phyloP scores from a whole-genome alignment of 2,888 invertebrate genomes.

The Troides helena region DNA sequence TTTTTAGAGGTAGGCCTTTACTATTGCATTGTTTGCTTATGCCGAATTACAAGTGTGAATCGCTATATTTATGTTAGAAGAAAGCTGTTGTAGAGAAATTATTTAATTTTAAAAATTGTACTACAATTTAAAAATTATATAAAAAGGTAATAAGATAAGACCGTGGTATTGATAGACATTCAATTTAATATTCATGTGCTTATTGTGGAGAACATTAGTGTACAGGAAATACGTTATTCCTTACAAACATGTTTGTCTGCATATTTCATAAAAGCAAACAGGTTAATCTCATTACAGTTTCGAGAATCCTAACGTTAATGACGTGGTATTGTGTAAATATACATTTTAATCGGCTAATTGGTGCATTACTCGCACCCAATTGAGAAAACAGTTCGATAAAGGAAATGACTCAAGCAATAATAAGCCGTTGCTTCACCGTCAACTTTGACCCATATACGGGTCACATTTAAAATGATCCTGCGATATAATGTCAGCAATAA shows the following conservation, averaged over 20 bases:
- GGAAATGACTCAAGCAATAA: conserved; percentile 24
- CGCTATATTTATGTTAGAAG: too few relatives aligned
- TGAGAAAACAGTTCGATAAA: conserved; percentile 18
- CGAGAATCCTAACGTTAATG: not conserved
- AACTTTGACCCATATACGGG: conserved; percentile 13
- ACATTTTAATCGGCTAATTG: not conserved
- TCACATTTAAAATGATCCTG: conserved; percentile 18
- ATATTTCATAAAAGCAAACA: not conserved
- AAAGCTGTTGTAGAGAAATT: too few relatives aligned
- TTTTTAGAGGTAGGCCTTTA: too few relatives aligned
- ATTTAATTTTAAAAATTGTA: too few relatives aligned
- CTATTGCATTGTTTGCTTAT: too few relatives aligned
- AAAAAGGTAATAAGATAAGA: too few relatives aligned
- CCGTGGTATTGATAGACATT: too few relatives aligned
- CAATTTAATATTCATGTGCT: too few relatives aligned
- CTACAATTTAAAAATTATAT: too few relatives aligned
- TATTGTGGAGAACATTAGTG: too few relatives aligned
- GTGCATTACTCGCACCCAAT: conserved; percentile 16
- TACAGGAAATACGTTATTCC: not conserved
- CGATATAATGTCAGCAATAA: conserved; percentile 9
- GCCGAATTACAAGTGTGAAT: too few relatives aligned
- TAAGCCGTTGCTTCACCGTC: conserved; percentile 4
- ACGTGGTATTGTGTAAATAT: conserved; percentile 15
- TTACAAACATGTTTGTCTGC: not conserved
- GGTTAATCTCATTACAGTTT: not conserved